Conservation (phyloP, 2,113 vertebrate genomes). For the Rhodinocichla rosea region DNA sequence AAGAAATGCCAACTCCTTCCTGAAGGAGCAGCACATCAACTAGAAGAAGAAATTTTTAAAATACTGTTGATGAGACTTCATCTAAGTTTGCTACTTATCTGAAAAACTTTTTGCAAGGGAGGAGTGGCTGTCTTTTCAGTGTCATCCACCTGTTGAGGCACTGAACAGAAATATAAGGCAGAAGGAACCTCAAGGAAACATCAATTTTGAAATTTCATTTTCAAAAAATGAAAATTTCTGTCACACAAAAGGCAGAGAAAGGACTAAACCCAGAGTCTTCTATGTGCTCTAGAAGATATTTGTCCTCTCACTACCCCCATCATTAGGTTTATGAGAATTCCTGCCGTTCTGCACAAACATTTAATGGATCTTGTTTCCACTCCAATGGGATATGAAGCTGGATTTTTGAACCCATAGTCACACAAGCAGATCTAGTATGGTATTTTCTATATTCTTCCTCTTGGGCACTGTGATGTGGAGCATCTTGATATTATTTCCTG, state of each 20-base stretch:
- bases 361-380: background rate
- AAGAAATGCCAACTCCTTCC: background rate
- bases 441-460: background rate
- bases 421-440: background rate
- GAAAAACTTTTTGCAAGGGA: background rate
- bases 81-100: background rate
- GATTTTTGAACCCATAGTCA: background rate
- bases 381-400: background rate
- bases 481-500: background rate
- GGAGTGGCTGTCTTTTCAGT: background rate
- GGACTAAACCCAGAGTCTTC: background rate
- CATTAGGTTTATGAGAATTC: background rate
- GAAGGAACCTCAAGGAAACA: background rate
- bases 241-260: background rate
- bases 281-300: background rate
- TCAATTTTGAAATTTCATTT: too few relatives aligned
- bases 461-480: background rate
- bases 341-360: background rate
- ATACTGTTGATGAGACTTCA: background rate
- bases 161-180: background rate
- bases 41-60: background rate
- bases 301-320: background rate
- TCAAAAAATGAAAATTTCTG: background rate
- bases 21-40: background rate
- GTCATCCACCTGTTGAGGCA: background rate